A percentile compares a stretch with the other conserved stretches of the same genome.
Conservation (phyloP, 2,888 invertebrate species). For the Noctua janthina region DNA sequence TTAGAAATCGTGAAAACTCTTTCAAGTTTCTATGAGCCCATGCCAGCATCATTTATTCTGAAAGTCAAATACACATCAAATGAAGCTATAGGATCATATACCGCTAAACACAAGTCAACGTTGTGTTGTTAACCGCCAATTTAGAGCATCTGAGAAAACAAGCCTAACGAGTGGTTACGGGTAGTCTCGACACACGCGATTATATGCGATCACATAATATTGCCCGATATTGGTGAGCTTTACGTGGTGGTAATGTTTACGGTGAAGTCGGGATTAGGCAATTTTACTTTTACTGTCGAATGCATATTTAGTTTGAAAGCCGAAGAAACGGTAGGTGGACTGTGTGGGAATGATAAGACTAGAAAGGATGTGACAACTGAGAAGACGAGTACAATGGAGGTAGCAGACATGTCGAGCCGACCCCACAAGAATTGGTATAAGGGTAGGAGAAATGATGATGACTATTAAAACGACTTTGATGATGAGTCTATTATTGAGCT, state of each 20-base stretch:
- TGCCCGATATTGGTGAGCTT: constrained; percentile 12
- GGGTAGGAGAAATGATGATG: not conserved
- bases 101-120: constrained; percentile 12
- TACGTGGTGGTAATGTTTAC: constrained; percentile 9
- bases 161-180: constrained; percentile 36
- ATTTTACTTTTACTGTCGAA: not conserved
- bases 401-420: not conserved
- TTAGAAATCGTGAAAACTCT: not conserved
- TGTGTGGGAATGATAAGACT: not conserved
- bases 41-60: not conserved
- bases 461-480: not conserved
- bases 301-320: not conserved
- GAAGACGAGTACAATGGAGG: not conserved
- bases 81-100: constrained; percentile 43
- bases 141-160: constrained; percentile 47
- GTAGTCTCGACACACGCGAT: constrained; percentile 45
- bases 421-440: not conserved
- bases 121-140: constrained; percentile 32
- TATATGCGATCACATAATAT: constrained; percentile 47
- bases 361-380: not conserved
- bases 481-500: not conserved
- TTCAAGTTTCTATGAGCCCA: not conserved
- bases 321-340: not conserved
- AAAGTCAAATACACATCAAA: constrained; percentile 20
- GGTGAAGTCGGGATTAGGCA: not conserved